Base-by-base conservation (phyloP, 2,888 invertebrate species). In the Aphodius granarius region DNA sequence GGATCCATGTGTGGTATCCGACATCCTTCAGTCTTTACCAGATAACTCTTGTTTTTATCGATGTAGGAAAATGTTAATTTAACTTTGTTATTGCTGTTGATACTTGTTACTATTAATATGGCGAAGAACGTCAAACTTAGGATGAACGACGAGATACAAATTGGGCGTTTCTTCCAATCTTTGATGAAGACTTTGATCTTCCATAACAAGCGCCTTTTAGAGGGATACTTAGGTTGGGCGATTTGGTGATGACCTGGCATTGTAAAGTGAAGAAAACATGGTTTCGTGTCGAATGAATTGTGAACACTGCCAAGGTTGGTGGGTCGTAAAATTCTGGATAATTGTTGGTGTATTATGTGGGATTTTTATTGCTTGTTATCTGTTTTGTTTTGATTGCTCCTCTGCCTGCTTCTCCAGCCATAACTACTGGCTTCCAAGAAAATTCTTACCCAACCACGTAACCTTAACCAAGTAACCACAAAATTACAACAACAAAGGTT, bases 1-100 rank as follows among this genome's bases (percentile, higher is more conserved):
- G 93, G 90, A 78, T 90, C 88, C 81, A 93, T 86, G 0, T 89
- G 89, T 0, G 93, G 92, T 79, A 94, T 93, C 6, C 90, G 90
- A 83, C 94, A 94, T 18, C 93, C 93, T 76, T 89, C 86, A 6
- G 91, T 93, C 82, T 90, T 89, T 73, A 93, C 79, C 13, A 85
- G 74, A 73, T 83, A 81, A 5, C 79, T 79, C 63, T 76, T 78
- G 74, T 75, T 65, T 5, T 63, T 20, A n/a, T 68, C 1, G 19
- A 19, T 19, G 65, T 15, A 65, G 6, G 65, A 65, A 16, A 43
- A 43, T 0, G 6, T 43, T 3, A 2, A 9, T 6, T 43, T 6
- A 13, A 43, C 4, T 3, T 43, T 13, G 43, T 6, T 43, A 43
- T 43, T 13, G 13, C 4, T 9, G 6, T 13, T 1, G 6, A 43